phyloP scores from a whole-genome alignment of 2,113 vertebrate genomes.

The Saguinus midas region DNA sequence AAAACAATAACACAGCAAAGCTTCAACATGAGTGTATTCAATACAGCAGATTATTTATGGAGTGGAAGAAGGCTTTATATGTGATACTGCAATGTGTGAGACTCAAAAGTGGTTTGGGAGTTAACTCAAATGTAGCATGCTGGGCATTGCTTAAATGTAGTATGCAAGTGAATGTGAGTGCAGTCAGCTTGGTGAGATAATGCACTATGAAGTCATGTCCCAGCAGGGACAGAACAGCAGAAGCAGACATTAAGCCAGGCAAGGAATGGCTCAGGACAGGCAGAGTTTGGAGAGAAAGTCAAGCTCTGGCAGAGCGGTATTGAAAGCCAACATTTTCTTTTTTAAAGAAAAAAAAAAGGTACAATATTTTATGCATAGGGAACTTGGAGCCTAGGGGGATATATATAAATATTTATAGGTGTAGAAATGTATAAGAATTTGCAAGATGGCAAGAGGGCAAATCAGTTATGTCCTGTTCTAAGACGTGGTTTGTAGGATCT shows the following conservation, averaged over 20 bases:
- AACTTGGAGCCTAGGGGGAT: background rate
- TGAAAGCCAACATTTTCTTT: background rate
- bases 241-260: background rate
- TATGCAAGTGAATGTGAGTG: background rate
- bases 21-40: background rate
- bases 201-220: background rate
- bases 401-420: background rate
- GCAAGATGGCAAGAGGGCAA: background rate
- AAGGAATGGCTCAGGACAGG: background rate
- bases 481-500: background rate
- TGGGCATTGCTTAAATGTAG: background rate
- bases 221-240: background rate
- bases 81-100: background rate
- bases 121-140: background rate
- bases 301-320: background rate
- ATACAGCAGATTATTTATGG: background rate
- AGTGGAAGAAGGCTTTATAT: background rate
- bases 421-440: background rate
- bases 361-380: background rate
- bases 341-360: background rate
- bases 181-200: background rate
- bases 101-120: background rate
- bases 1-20: background rate
- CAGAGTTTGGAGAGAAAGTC: background rate
- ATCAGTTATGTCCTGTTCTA: background rate